Base-by-base conservation (phyloP, 2,888 invertebrate genomes). In the Chloromyia formosa region DNA sequence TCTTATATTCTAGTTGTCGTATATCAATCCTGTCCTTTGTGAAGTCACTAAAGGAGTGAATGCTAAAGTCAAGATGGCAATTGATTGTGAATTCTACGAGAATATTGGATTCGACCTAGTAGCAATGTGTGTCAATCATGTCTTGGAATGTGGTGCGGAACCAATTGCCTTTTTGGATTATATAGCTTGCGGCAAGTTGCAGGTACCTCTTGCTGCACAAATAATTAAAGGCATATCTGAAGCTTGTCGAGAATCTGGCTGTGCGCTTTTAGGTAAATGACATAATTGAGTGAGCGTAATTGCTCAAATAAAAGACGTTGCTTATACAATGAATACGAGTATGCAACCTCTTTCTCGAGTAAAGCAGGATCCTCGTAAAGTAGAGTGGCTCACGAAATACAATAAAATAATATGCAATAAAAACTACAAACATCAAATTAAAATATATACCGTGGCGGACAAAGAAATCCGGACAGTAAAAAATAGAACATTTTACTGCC, bases 81-180 rank as follows among this genome's bases (percentile, higher is more conserved):
- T 96, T 82, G 89, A 89, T 75, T 90, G 91, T 82, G 88, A 90
- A 16, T 89, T 92, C 74, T 96, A 95, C 84, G 89, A 92, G 80
- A 92, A 93, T 0, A 90, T 98, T 73, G 98, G 98, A 0, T 93
- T 95, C 80, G 99, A 99, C 85, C 87, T 99, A 42, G 97, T 99
- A 1, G 98, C 98, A 3, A 97, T 98, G 96, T 97, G 97, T 82
- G 97, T 95, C 61, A 99, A 99, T 86, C 97, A 98, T 84, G 91
- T 98, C 71, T 86, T 99, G 66, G 96, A 96, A 79, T 94, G 96
- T 77, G 98, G 97, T 60, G 98, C 97, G 0, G 95, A 96, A 81
- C 97, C 98, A 0, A 88, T 99, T 78, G 97, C 95, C 80, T 98
- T 99, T 86, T 87, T 99, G 18, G 98, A 99, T 87, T 98, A 98